Evolutionary conservation across 37 sponge, comb jelly and placozoan genomes (phyloP), one percentile per base, ranked within the genome.

Genomic region (Cladorhizidae sp.): DNA sequence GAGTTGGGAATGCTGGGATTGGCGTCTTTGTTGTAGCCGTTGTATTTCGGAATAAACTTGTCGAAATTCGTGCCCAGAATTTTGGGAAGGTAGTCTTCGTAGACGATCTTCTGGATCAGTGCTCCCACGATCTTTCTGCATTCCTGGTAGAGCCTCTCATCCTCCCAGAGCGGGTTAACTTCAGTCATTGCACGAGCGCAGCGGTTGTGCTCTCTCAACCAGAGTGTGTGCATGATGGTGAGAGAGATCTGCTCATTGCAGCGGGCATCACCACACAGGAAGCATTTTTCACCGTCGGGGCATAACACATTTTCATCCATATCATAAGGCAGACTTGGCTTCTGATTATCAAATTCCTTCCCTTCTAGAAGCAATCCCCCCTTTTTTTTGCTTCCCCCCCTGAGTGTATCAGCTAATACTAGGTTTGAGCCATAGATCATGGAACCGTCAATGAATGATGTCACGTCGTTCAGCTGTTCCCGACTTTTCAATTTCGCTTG

Each of bases 121-220:
- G 89, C 95, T 29, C 87, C 91, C 9, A 98, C 89, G 12, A 95
- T 93, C 52, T 64, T 79, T 41, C 98, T 80, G 39, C 93, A 88
- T 40, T 86, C 93, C 74, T 95, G 92, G 80, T 78, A 98, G 2
- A 95, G 57, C n/a, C 87, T 67, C 50, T 98, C 98, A 72, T 98
- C 95, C 18, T 71, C 80, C 97, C 92, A 93, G 22, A 22, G 40
- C 1, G 89, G 89, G 61, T 96, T 94, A 62, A 98, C 52, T 17
- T 23, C n/a, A n/a, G n/a, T n/a, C n/a, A n/a, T n/a, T n/a, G n/a
- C n/a, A n/a, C n/a, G n/a, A n/a, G n/a, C n/a, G n/a, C n/a, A n/a
- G n/a, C n/a, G n/a, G n/a, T n/a, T n/a, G n/a, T n/a, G n/a, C n/a
- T n/a, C n/a, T n/a, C n/a, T n/a, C n/a, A n/a, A n/a, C n/a, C n/a